These are phyloP conservation scores for Gorilla gorilla DNA, from an alignment of 2,113 vertebrate genomes.

Conservation along the genomic window DNA sequence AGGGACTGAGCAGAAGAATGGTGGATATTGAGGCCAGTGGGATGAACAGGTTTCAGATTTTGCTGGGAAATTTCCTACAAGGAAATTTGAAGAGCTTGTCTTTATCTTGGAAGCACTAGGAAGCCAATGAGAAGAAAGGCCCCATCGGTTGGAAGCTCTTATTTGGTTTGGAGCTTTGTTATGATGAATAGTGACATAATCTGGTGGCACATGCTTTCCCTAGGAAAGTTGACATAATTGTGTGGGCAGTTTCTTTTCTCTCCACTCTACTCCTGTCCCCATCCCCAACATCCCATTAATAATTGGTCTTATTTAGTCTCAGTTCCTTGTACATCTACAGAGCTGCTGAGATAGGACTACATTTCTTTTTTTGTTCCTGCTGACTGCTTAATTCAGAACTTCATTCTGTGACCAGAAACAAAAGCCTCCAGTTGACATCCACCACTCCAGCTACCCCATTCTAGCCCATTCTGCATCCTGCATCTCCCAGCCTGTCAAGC, in stretches of 20 bases:
- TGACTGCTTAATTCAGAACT: not conserved
- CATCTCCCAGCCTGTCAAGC: not conserved
- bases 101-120: not conserved
- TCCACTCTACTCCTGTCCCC: accelerated
- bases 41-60: not conserved
- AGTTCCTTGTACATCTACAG: not conserved
- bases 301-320: not conserved
- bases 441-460: not conserved
- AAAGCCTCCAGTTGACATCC: not conserved
- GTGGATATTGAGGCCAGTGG: accelerated
- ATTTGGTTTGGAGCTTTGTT: too few relatives aligned
- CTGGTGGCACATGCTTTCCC: too few relatives aligned
- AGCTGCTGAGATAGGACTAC: not conserved
- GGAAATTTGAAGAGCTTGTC: not conserved
- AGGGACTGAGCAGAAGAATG: not conserved
- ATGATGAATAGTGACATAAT: too few relatives aligned
- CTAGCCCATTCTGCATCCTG: not conserved
- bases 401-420: not conserved
- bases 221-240: not conserved
- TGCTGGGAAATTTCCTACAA: not conserved
- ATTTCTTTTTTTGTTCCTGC: not conserved
- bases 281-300: too few relatives aligned
- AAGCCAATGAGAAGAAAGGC: not conserved
- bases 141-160: not conserved
- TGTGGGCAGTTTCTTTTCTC: not conserved